Conservation (phyloP, 2,113 vertebrate genomes). For the Ciconia boyciana region DNA sequence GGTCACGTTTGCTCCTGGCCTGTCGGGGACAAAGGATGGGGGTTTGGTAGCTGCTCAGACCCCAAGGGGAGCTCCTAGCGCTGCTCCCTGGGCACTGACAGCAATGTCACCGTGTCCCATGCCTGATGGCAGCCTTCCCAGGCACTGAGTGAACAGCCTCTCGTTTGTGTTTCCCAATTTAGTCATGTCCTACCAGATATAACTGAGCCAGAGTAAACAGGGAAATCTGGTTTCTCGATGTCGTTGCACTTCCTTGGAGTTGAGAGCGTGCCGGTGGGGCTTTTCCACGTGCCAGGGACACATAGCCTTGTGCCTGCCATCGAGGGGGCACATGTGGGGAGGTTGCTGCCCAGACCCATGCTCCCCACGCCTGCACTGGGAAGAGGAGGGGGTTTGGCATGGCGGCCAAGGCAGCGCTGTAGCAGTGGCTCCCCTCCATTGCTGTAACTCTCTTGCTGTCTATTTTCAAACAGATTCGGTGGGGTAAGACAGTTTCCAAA, state of each 20-base stretch:
- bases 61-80: neutral
- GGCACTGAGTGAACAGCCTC: neutral
- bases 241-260: neutral
- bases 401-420: neutral
- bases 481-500: fast-evolving
- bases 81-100: neutral
- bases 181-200: neutral
- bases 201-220: neutral
- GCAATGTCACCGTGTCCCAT: neutral
- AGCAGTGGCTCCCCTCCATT: neutral
- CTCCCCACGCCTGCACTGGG: fast-evolving
- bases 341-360: neutral
- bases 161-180: neutral
- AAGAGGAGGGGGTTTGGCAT: neutral
- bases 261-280: fast-evolving
- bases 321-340: fast-evolving
- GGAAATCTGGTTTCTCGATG: neutral
- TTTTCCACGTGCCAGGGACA: fast-evolving
- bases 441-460: neutral
- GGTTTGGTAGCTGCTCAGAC: neutral
- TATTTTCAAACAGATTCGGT: neutral
- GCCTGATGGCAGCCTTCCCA: neutral
- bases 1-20: neutral
- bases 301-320: fast-evolving
- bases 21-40: fast-evolving